Base-by-base conservation (phyloP, 2,113 vertebrate genomes). In the Clinocottus analis region DNA sequence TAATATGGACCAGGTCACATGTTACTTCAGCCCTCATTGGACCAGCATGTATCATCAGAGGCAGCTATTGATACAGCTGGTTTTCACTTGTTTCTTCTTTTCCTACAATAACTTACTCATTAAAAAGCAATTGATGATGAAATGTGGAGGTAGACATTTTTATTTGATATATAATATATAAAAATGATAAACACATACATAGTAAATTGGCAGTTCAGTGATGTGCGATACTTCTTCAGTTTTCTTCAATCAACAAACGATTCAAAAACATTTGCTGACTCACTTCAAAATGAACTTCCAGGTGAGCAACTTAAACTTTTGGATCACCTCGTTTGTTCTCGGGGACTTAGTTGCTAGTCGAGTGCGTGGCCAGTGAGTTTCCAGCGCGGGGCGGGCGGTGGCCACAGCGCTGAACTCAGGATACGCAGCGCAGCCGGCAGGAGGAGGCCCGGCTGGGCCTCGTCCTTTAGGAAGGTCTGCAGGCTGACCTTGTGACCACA, bases 401-500 rank as follows among this genome's bases (percentile, higher is more conserved):
- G 91, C 87, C 92, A 94, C 91, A 87, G 90, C 83, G 91, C 88
- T 89, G 79, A 85, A 84, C 77, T 89, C 87, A 89, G 91, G 91
- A 91, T 90, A 71, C 86, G 82, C 75, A 43, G 77, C 47, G 73
- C 82, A 79, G 88, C 84, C 78, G 53, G 73, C 59, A 41, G 81
- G 84, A 79, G 83, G 75, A 69, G 81, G 80, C 21, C 70, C 85
- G 86, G 81, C 84, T 67, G 90, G 89, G 79, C 72, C 72, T 91
- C 67, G 85, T 92, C 85, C 91, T 94, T 91, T 89, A 94, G 94
- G 94, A 95, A 95, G 89, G 93, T 82, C 93, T 95, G 95, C 88
- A 88, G 75, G 31, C 84, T 95, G 94, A 96, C 95, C 95, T 94
- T 93, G 90, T 93, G 92, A 90, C 92, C 91, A 90, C 91, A 94